Base-by-base conservation (phyloP, 2,113 vertebrate species). In the Monopterus albus region DNA sequence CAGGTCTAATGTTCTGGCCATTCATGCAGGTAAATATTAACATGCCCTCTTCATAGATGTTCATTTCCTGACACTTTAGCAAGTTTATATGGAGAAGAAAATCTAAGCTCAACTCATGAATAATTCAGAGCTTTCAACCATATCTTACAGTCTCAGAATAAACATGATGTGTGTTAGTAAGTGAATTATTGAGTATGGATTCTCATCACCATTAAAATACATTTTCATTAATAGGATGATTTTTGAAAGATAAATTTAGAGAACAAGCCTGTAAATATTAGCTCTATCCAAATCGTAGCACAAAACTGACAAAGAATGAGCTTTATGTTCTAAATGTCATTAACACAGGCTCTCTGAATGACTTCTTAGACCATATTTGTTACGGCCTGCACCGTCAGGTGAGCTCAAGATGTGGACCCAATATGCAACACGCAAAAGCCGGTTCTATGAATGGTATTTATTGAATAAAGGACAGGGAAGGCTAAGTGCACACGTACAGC, bases 1-100 rank as follows among this genome's bases (percentile, higher is more conserved):
- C 90, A 0, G 96, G 95, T 55, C 87, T 97, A 25, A 93, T 95
- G 93, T 97, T 94, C 89, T 96, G 96, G 96, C 96, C 96, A 18
- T 95, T 96, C 55, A 93, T 96, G 70, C 96, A 98, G 96, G 96
- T 97, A 92, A 94, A 91, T 71, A 78, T 77, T 43, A 26, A 72
- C 14, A 51, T 61, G 20, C 14, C 14, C 3, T 3, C n/a, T 31
- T 5, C 6, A 23, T 10, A 9, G 2, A 26, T 43, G 17, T 23
- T 26, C 1, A 42, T 50, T 46, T 0, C 47, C 51, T n/a, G 2
- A 50, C 15, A 7, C 12, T 45, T 39, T 3, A n/a, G n/a, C n/a
- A n/a, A n/a, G n/a, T n/a, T n/a, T n/a, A n/a, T n/a, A n/a, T n/a
- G n/a, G n/a, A n/a, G n/a, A n/a, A n/a, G n/a, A n/a, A n/a, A n/a